Percentiles rank a stretch among this genome's conserved stretches.
Conservation (phyloP, 1,140 invertebrate genomes). For the Octopus bimaculoides region DNA sequence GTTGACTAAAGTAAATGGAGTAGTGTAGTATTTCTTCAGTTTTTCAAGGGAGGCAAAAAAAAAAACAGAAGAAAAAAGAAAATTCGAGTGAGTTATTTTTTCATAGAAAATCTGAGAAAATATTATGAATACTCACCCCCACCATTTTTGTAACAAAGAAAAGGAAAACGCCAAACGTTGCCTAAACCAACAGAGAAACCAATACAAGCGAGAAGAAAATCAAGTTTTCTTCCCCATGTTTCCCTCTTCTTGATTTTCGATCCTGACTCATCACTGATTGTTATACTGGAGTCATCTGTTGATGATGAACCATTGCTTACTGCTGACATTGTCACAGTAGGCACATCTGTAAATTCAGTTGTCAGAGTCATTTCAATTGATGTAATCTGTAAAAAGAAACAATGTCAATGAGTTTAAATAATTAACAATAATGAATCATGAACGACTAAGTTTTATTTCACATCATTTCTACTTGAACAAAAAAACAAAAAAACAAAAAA, state of each 20-base stretch:
- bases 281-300: slow-evolving; percentile 10
- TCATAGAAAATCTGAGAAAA: background rate
- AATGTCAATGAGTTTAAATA: background rate
- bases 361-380: background rate
- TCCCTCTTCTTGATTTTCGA: slow-evolving; percentile 57
- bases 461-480: background rate
- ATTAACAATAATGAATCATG: background rate
- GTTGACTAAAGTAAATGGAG: too few relatives aligned
- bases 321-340: slow-evolving; percentile 5
- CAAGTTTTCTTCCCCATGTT: slow-evolving; percentile 59
- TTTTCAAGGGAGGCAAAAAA: background rate
- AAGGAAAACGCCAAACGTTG: slow-evolving; percentile 60
- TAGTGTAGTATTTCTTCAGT: background rate
- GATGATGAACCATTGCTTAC: background rate
- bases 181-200: slow-evolving; percentile 59
- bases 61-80: background rate
- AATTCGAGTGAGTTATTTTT: background rate
- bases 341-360: background rate
- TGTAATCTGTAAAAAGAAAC: background rate
- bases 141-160: slow-evolving; percentile 59
- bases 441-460: background rate
- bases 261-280: slow-evolving; percentile 9
- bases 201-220: slow-evolving; percentile 59
- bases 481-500: background rate
- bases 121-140: slow-evolving; percentile 41